Evolutionary conservation across 2,797 vertebrate species (phyloP).

Genomic region (Rhinophrynus dorsalis): DNA sequence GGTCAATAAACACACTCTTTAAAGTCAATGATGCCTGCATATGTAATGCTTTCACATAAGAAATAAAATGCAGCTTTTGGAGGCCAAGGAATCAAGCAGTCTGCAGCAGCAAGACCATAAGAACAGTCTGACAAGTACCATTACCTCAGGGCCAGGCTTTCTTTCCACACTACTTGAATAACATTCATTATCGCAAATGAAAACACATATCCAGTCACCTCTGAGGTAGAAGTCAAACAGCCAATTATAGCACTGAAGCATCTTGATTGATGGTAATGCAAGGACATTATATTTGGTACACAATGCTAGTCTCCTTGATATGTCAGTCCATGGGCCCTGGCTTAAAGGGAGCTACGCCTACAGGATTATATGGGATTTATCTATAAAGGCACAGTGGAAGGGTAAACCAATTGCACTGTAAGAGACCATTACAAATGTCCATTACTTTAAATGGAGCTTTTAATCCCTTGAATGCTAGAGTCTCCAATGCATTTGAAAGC

Average conservation of each 20-base stretch:
- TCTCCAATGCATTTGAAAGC: too few species aligned
- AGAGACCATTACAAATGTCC: too few species aligned
- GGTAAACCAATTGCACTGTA: too few species aligned
- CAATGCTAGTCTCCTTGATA: not conserved
- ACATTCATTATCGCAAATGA: constrained; percentile 43
- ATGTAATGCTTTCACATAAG: not conserved
- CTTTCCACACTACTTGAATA: constrained; percentile 35
- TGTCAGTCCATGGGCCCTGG: too few species aligned
- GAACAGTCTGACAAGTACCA: constrained; percentile 35
- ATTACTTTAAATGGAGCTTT: too few species aligned
- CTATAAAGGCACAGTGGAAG: too few species aligned
- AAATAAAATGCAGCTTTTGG: constrained; percentile 22
- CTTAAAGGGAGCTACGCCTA: too few species aligned
- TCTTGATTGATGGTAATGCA: constrained; percentile 26
- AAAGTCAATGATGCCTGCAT: not conserved
- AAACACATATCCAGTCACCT: constrained; percentile 44
- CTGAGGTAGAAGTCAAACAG: constrained; percentile 38
- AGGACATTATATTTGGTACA: not conserved
- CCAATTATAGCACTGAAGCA: constrained; percentile 35
- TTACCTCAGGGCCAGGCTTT: constrained; percentile 33
- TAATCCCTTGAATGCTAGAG: too few species aligned
- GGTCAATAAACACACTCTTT: not conserved
- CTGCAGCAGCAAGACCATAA: constrained; percentile 24
- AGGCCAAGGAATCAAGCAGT: not conserved
- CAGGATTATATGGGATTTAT: too few species aligned